A percentile compares a stretch with the other conserved stretches of the same genome.
These are phyloP conservation scores for Aphelinus atriplicis DNA, from an alignment of 1,140 invertebrate species.

Conservation along the genomic window DNA sequence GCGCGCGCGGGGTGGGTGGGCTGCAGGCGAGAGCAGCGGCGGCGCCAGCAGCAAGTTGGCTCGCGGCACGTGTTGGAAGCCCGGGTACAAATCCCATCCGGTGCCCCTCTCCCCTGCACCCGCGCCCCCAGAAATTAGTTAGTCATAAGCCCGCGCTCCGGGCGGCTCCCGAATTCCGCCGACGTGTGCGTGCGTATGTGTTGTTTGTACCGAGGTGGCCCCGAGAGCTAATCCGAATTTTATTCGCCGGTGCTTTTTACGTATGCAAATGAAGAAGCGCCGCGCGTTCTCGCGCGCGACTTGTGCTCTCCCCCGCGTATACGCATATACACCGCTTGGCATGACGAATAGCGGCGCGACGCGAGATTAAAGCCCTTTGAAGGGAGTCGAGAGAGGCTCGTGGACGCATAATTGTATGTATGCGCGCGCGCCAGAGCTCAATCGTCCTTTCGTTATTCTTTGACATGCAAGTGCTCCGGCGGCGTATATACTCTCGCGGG, in stretches of 20 bases:
- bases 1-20: too few species aligned
- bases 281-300: conserved; percentile 19
- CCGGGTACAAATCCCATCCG: neutral
- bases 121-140: neutral
- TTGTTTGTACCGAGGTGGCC: too few species aligned
- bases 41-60: too few species aligned
- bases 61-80: neutral
- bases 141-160: conserved; percentile 32
- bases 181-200: neutral
- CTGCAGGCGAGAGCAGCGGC: too few species aligned
- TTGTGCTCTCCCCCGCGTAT: neutral
- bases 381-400: neutral
- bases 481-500: too few species aligned
- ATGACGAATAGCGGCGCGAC: neutral
- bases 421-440: neutral
- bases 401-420: conserved; percentile 47
- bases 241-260: conserved; percentile 26
- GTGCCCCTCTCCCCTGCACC: conserved; percentile 26
- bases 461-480: too few species aligned
- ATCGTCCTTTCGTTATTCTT: conserved; percentile 6
- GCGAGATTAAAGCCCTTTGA: conserved; percentile 43
- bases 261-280: conserved; percentile 25
- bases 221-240: conserved; percentile 23
- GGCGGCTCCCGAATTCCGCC: too few species aligned
- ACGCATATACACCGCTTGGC: too few species aligned